Evolutionary conservation across 2,113 vertebrate species (phyloP).

Genomic region (Labrus mixtus): DNA sequence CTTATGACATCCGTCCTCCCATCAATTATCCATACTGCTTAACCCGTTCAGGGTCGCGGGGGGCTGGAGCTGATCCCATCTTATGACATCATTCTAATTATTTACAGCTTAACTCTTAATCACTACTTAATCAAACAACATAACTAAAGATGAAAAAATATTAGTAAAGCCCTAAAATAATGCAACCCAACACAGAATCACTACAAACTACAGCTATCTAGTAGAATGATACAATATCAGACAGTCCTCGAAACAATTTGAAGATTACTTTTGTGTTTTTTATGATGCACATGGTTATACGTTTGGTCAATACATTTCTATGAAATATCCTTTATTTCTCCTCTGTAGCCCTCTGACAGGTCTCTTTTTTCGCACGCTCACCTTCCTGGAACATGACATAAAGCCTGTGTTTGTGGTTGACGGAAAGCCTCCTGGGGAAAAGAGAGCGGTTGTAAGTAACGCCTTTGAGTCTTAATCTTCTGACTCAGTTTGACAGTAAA

Average conservation of each 20-base stretch:
- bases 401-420: constrained; percentile 87
- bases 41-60: no score
- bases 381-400: constrained; percentile 84
- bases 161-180: background rate
- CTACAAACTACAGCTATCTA: background rate
- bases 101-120: background rate
- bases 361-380: constrained; percentile 83
- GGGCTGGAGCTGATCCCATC: no score
- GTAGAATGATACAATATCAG: background rate
- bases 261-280: no score
- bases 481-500: background rate
- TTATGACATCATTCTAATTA: no score
- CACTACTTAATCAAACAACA: background rate
- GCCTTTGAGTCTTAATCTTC: background rate
- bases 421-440: constrained; percentile 81
- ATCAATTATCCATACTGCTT: background rate
- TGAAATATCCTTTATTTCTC: constrained; percentile 8
- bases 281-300: background rate
- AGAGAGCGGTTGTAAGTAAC: constrained; percentile 77
- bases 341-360: constrained; percentile 75
- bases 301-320: background rate
- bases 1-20: no score
- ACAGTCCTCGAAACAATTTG: background rate
- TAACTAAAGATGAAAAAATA: background rate
- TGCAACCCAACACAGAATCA: background rate